Conservation (phyloP, 1,140 invertebrate genomes). For the Anadara kagoshimensis region DNA sequence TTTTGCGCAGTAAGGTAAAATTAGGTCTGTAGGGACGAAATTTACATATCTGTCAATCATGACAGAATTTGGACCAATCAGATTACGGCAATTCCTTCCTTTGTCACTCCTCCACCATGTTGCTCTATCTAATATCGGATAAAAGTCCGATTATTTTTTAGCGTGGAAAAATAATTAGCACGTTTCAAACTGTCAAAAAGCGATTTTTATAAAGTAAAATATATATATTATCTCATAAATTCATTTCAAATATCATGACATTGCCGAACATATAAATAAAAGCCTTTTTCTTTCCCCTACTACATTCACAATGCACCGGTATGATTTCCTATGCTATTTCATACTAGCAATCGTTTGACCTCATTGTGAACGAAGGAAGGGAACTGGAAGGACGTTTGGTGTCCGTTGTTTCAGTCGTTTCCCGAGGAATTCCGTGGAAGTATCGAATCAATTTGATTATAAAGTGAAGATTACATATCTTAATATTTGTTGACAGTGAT, state of each 20-base stretch:
- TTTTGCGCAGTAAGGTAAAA: conserved; percentile 28
- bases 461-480: conserved; percentile 13
- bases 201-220: no score
- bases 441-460: conserved; percentile 9
- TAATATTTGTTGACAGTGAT: conserved; percentile 14
- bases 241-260: no score
- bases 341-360: conserved; percentile 47
- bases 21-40: conserved; percentile 14
- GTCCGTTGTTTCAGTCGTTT: neutral
- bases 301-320: conserved; percentile 23
- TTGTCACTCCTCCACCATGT: conserved; percentile 11
- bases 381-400: conserved; percentile 13
- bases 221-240: no score
- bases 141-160: conserved; percentile 20
- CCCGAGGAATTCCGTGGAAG: neutral
- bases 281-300: conserved; percentile 42
- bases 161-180: neutral
- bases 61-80: conserved; percentile 36
- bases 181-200: neutral
- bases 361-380: conserved; percentile 47
- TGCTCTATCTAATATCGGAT: neutral
- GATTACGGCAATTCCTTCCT: neutral
- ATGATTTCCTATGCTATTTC: conserved; percentile 26
- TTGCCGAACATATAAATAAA: neutral
- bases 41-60: conserved; percentile 47